Percentiles rank a stretch among this genome's conserved stretches.
Conservation (phyloP, 2,797 vertebrate genomes). For the Nyctibius grandis region DNA sequence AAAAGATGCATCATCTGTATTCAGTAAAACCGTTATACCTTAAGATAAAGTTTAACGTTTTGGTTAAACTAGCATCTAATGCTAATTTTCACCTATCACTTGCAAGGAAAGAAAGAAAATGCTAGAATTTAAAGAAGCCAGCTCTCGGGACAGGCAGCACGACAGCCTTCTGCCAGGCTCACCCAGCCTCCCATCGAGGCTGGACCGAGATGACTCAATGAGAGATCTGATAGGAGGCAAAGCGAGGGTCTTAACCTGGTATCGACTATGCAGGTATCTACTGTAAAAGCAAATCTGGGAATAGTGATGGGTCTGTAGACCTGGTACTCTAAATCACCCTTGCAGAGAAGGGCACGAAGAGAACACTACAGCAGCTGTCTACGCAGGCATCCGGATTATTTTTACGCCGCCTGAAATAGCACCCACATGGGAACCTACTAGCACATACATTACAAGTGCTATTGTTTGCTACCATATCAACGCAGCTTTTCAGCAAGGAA, state of each 20-base stretch:
- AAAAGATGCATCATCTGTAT: not conserved
- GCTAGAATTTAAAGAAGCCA: not conserved
- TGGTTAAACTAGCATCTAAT: not conserved
- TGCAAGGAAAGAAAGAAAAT: not conserved
- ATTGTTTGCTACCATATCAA: not conserved
- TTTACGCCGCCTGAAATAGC: not conserved
- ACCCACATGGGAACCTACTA: not conserved
- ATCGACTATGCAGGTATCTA: no score
- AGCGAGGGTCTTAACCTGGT: not conserved
- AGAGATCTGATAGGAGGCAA: accelerated
- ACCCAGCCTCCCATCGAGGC: not conserved
- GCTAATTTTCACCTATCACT: not conserved
- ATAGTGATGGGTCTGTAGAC: not conserved
- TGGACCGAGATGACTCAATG: accelerated
- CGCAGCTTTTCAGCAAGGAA: not conserved
- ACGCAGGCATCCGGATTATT: not conserved
- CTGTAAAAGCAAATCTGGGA: not conserved
- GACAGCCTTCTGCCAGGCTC: not conserved
- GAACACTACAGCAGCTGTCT: not conserved
- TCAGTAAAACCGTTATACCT: not conserved
- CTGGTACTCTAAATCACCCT: no score
- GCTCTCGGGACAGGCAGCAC: not conserved
- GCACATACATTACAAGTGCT: not conserved
- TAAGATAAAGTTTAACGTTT: not conserved
- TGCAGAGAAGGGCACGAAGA: not conserved